Evolutionary conservation across 2,797 vertebrate genomes (phyloP).

Genomic region (Triplophysa yarkandensis): DNA sequence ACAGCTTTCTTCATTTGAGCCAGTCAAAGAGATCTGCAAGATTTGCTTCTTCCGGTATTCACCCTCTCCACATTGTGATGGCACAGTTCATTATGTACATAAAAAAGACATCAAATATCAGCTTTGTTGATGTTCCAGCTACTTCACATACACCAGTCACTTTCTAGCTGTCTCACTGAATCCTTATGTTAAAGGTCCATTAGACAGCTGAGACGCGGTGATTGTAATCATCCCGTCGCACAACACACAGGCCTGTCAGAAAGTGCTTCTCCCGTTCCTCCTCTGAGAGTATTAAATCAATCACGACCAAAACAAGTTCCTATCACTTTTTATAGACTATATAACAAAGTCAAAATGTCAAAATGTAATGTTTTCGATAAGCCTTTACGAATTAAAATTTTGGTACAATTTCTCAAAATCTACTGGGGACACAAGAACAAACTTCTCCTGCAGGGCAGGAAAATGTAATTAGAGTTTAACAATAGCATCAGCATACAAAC

Average conservation of each 20-base stretch:
- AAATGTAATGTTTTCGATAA: too few species aligned
- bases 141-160: neutral
- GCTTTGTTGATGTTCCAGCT: neutral
- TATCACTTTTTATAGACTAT: too few species aligned
- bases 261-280: too few species aligned
- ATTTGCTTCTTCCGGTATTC: neutral
- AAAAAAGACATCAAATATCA: neutral
- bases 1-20: neutral
- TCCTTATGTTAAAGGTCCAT: slow-evolving; percentile 1
- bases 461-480: neutral
- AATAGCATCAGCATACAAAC: neutral
- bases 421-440: too few species aligned
- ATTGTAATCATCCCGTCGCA: neutral
- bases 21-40: neutral
- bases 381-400: too few species aligned
- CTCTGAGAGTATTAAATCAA: too few species aligned
- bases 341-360: too few species aligned
- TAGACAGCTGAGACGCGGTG: neutral
- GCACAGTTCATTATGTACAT: neutral
- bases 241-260: neutral
- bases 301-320: too few species aligned
- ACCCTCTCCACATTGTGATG: neutral
- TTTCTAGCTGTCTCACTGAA: neutral
- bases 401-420: too few species aligned
- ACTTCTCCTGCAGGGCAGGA: neutral